Base-by-base conservation (phyloP, 2,113 vertebrate species). In the Agapornis roseicollis region DNA sequence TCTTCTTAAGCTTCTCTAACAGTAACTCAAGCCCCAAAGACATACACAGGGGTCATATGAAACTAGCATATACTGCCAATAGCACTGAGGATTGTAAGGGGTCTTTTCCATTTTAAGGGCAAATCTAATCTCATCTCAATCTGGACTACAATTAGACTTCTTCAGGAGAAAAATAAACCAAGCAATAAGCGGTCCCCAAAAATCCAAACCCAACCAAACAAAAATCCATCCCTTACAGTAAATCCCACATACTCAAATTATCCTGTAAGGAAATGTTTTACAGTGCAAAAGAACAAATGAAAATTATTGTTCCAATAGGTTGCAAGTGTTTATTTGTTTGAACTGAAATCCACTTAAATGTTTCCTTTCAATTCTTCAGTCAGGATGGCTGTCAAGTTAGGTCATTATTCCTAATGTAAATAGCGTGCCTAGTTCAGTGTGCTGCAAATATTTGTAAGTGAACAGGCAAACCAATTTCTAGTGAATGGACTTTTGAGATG, bases 41-140 rank as follows among this genome's bases (percentile, higher is more conserved):
- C 1, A 0, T 50, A 65, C 31, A 39, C 0, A 0, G 25, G 27
- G 4, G 8, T 73, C 68, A 39, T 8, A 46, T 7, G 17, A 76
- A 91, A 82, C 46, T 17, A 47, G 28, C 6, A 16, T 4, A 42
- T 29, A 80, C 6, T 64, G 64, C 52, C 27, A 46, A 17, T 3
- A n/a, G 20, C 25, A 60, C 47, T 14, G 28, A 93, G 29, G 10
- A 70, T 16, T 86, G 6, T 5, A 73, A 52, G 18, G 44, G 20
- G 39, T 37, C 29, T 68, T 76, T 85, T 71, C 33, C 35, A 79
- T n/a, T 71, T 53, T 28, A 66, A 44, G 39, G 60, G 13, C 9
- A 83, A 88, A 86, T 27, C 8, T 35, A 71, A 61, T 37, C 72
- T 28, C 1, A 0, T 71, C 88, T 86, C 80, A 86, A 55, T 64